phyloP scores from a whole-genome alignment of 2,888 invertebrate genomes.

The Plebejus anna region DNA sequence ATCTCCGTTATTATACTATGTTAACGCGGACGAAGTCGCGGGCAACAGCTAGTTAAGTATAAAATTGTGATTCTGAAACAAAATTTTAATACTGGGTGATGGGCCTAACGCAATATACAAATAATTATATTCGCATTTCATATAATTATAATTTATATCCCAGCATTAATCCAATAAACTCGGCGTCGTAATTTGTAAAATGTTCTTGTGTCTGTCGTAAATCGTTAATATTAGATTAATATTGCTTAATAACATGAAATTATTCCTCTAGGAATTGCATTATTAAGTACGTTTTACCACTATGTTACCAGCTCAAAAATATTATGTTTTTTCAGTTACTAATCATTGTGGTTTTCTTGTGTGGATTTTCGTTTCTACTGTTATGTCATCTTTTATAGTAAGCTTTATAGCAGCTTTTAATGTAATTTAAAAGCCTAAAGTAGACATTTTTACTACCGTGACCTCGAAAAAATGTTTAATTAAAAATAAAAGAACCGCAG shows the following conservation, averaged over 20 bases:
- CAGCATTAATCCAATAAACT: background rate
- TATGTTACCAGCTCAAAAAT: background rate
- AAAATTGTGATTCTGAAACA: background rate
- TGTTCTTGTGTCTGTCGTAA: background rate
- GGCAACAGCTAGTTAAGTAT: too few species aligned
- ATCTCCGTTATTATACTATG: too few species aligned
- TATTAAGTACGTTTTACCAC: background rate
- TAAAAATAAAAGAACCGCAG: background rate
- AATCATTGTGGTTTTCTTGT: background rate
- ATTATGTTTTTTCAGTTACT: background rate
- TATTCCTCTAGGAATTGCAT: background rate
- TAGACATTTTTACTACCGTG: background rate
- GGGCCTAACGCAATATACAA: background rate
- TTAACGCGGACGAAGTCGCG: too few species aligned
- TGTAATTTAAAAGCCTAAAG: background rate
- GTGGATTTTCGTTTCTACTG: background rate
- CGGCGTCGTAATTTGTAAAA: background rate
- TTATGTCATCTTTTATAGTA: background rate
- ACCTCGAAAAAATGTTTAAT: background rate
- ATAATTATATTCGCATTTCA: background rate
- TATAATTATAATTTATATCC: background rate
- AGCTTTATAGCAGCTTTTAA: background rate
- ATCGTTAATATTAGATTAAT: background rate
- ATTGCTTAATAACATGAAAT: background rate
- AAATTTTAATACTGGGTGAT: background rate